Base-by-base conservation (phyloP, 2,888 invertebrate genomes). In the Archaeoteleia sp. region DNA sequence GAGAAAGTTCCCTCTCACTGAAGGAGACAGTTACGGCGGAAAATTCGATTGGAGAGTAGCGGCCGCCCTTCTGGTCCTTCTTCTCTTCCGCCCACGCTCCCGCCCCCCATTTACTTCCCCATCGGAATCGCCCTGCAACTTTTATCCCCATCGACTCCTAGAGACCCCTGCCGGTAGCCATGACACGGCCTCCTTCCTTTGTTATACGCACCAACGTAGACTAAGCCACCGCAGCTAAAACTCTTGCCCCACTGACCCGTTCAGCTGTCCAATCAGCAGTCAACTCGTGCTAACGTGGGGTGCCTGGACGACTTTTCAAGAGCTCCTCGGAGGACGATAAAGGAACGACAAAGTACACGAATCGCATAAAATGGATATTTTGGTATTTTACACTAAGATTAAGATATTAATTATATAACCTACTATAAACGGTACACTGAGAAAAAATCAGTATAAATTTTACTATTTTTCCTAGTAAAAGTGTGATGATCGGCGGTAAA, bases 231-330 rank as follows among this genome's bases (percentile, higher is more conserved):
- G 49, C 58, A 17, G 49, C 54, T 58, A 62, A 39, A 20, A 17
- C 45, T 61, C 69, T 73, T 80, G 81, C 74, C 80, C 78, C 76
- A 81, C 78, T 81, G 80, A 81, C 81, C 81, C 74, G 74, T 71
- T 80, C 75, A 67, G 63, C 45, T 70, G 69, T 66, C 75, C 75
- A 78, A 76, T 76, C 74, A 70, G 71, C 55, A 55, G 29, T 34
- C 63, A 42, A 23, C 42, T 30, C 30, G 34, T 17, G 20, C 27
- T 37, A 23, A 6, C 48, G 30, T 46, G 53, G 61, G 61, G 60
- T 57, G 57, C 39, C 60, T 55, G 27, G 15, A 34, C 43, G 48
- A 45, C 10, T 29, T 8, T 5, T 17, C n/a, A 14, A 17, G 15
- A 2, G 13, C 4, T 23, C 23, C 6, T 23, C 23, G 23, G 6